phyloP scores from a whole-genome alignment of 2,797 vertebrate species.

The Takifugu rubripes region DNA sequence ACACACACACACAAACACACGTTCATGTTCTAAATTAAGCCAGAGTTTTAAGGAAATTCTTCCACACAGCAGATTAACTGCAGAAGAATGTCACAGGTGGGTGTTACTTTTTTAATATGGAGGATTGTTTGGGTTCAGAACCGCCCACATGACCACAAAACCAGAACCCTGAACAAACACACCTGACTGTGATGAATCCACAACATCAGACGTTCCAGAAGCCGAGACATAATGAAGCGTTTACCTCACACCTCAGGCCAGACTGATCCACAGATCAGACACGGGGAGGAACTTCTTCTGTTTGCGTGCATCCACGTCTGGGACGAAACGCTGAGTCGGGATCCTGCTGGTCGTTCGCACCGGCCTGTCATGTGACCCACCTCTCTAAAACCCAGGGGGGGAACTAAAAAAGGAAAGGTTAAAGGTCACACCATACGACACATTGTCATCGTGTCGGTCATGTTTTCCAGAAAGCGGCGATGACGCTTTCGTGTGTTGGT shows the following conservation, averaged over 20 bases:
- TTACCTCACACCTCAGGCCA: slow-evolving; percentile 22
- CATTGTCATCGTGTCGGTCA: slow-evolving; percentile 6
- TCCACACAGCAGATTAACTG: neutral
- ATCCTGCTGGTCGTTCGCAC: neutral
- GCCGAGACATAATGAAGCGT: slow-evolving; percentile 18
- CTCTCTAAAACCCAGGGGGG: neutral
- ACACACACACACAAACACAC: neutral
- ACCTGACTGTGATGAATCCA: slow-evolving; percentile 4
- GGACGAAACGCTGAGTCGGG: slow-evolving; percentile 24
- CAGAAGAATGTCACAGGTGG: slow-evolving; percentile 2
- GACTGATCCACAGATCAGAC: slow-evolving; percentile 54
- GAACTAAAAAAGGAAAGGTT: slow-evolving; percentile 1
- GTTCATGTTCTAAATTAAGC: neutral
- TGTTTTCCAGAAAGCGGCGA: neutral
- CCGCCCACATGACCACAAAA: neutral
- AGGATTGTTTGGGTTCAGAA: slow-evolving; percentile 20
- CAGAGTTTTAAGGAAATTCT: neutral
- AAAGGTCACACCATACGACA: slow-evolving; percentile 13
- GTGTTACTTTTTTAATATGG: slow-evolving; percentile 3
- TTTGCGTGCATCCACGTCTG: slow-evolving; percentile 12
- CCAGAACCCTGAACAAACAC: slow-evolving; percentile 12
- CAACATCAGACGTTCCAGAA: slow-evolving; percentile 5
- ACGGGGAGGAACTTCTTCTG: neutral
- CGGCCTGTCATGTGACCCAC: neutral
- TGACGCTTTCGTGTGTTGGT: neutral